Base-by-base conservation (phyloP, 2,888 invertebrate species). In the Malthinus flaveolus region DNA sequence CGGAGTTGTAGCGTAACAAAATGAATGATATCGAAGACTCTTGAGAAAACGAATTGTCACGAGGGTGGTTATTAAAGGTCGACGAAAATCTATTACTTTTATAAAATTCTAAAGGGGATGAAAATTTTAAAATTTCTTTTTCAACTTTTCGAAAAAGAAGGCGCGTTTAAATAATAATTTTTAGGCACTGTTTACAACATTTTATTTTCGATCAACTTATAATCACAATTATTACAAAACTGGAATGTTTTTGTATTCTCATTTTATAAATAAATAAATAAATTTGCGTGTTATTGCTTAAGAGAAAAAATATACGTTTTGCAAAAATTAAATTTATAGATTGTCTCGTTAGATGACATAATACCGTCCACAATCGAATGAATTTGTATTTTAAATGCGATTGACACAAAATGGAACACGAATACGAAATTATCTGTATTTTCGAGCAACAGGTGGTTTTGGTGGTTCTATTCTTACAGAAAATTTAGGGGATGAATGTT, bases 401-500 rank as follows among this genome's bases (percentile, higher is more conserved):
- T 23, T 9, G 15, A 23, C 39, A 42, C 15, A 49, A 44, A 49
- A 47, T 56, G 45, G 49, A 56, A 56, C 45, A 49, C 36, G 36
- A 49, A 56, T 49, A 45, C 36, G 34, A 49, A 49, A 56, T 49
- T 57, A 48, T 50, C 45, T 37, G 31, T 5, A 35, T 34, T 5
- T 23, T 23, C 37, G 51, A 51, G 51, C 57, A 57, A 57, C 57
- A 57, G 57, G 57, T 57, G 51, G 57, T 57, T 57, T 37, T 51
- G 57, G 57, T 57, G 51, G 57, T 57, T 57, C 46, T 51, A 44
- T 45, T 56, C 35, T 55, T 55, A 42, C 32, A 55, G 13, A 47
- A 32, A 34, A 23, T 55, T 45, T 33, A 42, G 8, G 8, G 39
- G 39, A 12, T 10, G 15, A 49, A 13, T 8, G 13, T 49, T 53